A percentile compares a stretch with the other conserved stretches of the same genome.
Conservation (phyloP, 2,113 vertebrate genomes). For the Forbesichthys agassizii region DNA sequence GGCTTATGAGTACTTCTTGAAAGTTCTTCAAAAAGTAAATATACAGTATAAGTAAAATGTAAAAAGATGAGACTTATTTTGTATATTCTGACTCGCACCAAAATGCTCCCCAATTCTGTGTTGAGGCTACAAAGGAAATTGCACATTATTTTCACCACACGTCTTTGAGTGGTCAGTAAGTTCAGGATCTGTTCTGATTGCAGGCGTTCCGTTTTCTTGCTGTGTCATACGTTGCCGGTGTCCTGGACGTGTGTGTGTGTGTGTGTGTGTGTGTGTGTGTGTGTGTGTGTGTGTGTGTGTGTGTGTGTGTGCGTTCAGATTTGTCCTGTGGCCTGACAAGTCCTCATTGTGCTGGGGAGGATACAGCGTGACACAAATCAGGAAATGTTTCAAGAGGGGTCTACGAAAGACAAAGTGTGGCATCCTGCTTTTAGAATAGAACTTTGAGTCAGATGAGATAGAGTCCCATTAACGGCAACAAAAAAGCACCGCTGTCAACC, state of each 20-base stretch:
- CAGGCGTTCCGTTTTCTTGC: not conserved
- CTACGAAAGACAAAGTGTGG: not conserved
- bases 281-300: constrained; percentile 2
- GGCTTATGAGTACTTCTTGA: too few relatives aligned
- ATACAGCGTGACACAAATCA: constrained; percentile 16
- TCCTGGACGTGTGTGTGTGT: constrained; percentile 6
- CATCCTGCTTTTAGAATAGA: constrained; percentile 37
- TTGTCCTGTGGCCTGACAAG: constrained; percentile 8
- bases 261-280: constrained; percentile 2
- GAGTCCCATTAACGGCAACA: not conserved
- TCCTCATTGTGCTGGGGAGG: constrained; percentile 36
- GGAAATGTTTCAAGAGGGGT: not conserved
- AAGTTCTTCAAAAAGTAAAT: too few relatives aligned
- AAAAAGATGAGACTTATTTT: too few relatives aligned
- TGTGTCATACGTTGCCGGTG: not conserved
- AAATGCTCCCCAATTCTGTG: too few relatives aligned
- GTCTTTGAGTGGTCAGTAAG: too few relatives aligned
- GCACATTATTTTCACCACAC: too few relatives aligned
- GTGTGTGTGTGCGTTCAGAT: constrained; percentile 1
- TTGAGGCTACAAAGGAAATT: too few relatives aligned
- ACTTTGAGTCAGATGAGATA: not conserved
- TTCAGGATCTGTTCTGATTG: too few relatives aligned
- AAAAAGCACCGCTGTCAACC: not conserved
- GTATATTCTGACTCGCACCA: too few relatives aligned
- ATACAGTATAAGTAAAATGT: too few relatives aligned